phyloP scores from a whole-genome alignment of 2,888 invertebrate genomes.

The Tridacna gigas region DNA sequence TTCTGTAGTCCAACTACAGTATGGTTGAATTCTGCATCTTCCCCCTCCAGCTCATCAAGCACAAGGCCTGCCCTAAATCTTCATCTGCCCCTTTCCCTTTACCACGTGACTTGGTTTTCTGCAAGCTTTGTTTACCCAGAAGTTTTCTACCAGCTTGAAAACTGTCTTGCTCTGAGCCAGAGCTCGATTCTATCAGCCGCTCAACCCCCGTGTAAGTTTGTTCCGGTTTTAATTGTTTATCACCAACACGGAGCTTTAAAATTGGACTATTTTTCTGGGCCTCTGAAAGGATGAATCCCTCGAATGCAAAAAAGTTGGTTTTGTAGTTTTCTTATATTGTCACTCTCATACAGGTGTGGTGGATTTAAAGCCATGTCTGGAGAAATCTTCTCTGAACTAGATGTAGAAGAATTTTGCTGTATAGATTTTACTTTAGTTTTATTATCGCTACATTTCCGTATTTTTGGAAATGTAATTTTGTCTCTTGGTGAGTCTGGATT shows the following conservation, averaged over 20 bases:
- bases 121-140: slow-evolving; percentile 73
- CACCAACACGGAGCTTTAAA: slow-evolving; percentile 56
- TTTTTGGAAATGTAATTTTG: slow-evolving; percentile 48
- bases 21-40: slow-evolving; percentile 49
- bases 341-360: slow-evolving; percentile 34
- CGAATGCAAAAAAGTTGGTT: slow-evolving; percentile 74
- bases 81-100: slow-evolving; percentile 81
- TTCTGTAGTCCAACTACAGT: slow-evolving; percentile 6
- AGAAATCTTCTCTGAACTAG: slow-evolving; percentile 54
- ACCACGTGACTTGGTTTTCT: slow-evolving; percentile 82
- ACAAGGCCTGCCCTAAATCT: slow-evolving; percentile 70
- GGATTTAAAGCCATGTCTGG: slow-evolving; percentile 39
- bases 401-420: slow-evolving; percentile 39
- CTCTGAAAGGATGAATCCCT: slow-evolving; percentile 65
- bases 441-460: slow-evolving; percentile 28
- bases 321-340: slow-evolving; percentile 67
- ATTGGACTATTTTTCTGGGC: slow-evolving; percentile 65
- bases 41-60: slow-evolving; percentile 73
- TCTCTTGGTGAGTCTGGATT: slow-evolving; percentile 70
- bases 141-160: slow-evolving; percentile 65
- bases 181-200: slow-evolving; percentile 75
- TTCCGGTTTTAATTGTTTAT: slow-evolving; percentile 27
- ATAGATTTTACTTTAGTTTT: slow-evolving; percentile 36
- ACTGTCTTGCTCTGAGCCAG: slow-evolving; percentile 79
- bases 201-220: slow-evolving; percentile 63